Evolutionary conservation across 2,888 invertebrate genomes (phyloP).

Genomic region (Erebia palarica): DNA sequence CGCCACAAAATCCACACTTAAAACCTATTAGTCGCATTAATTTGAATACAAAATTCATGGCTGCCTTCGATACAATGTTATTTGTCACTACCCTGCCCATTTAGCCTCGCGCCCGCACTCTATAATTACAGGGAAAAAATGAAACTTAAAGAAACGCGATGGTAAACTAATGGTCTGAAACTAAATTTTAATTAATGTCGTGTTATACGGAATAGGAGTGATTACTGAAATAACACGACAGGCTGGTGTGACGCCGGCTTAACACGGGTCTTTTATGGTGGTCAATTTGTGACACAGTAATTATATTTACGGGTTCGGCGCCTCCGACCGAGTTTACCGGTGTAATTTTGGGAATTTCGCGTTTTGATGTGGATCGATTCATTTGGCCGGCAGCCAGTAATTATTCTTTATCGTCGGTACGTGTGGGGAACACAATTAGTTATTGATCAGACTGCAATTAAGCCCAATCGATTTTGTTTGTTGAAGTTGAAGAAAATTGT

Average conservation of each 20-base stretch:
- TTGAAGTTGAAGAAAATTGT: conserved; percentile 82
- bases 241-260: conserved; percentile 58
- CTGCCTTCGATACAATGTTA: conserved; percentile 76
- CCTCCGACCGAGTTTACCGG: conserved; percentile 60
- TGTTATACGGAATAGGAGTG: conserved; percentile 80
- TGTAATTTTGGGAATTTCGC: conserved; percentile 81
- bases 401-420: conserved; percentile 79
- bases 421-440: conserved; percentile 81
- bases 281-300: conserved; percentile 77
- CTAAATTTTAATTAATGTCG: conserved; percentile 84
- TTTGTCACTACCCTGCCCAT: conserved; percentile 79
- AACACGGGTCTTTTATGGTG: conserved; percentile 61
- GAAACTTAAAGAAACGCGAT: conserved; percentile 80
- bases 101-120: conserved; percentile 74
- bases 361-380: conserved; percentile 81
- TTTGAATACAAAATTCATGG: conserved; percentile 81
- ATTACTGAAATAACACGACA: conserved; percentile 80
- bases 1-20: conserved; percentile 64
- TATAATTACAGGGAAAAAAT: conserved; percentile 79
- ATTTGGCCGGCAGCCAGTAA: conserved; percentile 81
- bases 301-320: conserved; percentile 75
- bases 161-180: conserved; percentile 80
- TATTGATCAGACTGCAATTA: conserved; percentile 81
- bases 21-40: conserved; percentile 71
- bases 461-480: conserved; percentile 81